Percentiles rank a stretch among this genome's conserved stretches.
These are phyloP conservation scores for Desoria tigrina DNA, from an alignment of 2,888 invertebrate species.

Conservation along the genomic window DNA sequence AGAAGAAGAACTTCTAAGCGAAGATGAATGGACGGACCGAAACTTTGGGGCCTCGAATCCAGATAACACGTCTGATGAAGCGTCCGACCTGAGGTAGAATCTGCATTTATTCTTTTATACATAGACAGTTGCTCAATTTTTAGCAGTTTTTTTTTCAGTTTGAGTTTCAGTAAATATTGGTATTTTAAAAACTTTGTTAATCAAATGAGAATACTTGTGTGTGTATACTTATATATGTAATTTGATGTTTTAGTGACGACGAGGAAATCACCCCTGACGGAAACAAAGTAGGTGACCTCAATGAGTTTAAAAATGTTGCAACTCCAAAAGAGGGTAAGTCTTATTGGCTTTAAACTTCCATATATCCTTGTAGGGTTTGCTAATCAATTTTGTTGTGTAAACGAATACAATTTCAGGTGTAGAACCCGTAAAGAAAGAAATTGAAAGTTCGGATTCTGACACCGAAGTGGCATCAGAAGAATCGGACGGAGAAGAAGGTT, in stretches of 20 bases:
- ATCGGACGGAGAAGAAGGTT: slow-evolving; percentile 60
- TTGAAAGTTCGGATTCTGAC: slow-evolving; percentile 49
- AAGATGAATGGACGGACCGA: slow-evolving; percentile 92
- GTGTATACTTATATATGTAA: too few relatives aligned
- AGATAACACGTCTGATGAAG: slow-evolving; percentile 67
- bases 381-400: too few relatives aligned
- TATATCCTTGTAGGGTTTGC: too few relatives aligned
- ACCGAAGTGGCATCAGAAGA: slow-evolving; percentile 52
- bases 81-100: slow-evolving; percentile 56
- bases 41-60: slow-evolving; percentile 77
- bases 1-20: slow-evolving; percentile 66
- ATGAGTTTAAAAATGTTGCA: slow-evolving; percentile 68
- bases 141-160: neutral
- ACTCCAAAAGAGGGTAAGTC: slow-evolving; percentile 60
- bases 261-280: slow-evolving; percentile 53
- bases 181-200: too few relatives aligned
- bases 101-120: too few relatives aligned
- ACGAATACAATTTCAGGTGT: too few relatives aligned
- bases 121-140: too few relatives aligned
- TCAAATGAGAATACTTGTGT: too few relatives aligned
- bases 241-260: slow-evolving; percentile 36
- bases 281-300: slow-evolving; percentile 62
- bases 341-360: too few relatives aligned
- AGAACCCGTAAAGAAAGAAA: slow-evolving; percentile 59
- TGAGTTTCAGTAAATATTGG: neutral